These are phyloP conservation scores for Lampropteryx suffumata DNA, from an alignment of 2,888 invertebrate genomes.

Conservation along the genomic window DNA sequence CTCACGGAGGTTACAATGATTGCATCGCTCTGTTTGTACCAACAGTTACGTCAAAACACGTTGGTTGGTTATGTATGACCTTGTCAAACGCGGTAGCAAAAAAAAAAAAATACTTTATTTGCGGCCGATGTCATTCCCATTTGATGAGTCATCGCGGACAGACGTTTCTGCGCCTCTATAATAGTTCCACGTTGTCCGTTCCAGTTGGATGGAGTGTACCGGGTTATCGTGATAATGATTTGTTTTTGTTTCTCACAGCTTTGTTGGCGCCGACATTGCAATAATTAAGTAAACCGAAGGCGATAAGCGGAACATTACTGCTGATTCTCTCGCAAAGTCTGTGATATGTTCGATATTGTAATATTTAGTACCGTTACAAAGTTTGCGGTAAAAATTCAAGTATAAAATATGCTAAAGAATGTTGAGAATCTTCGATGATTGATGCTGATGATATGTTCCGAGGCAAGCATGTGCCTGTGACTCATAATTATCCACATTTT, in stretches of 20 bases:
- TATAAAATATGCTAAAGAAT: conserved; percentile 17
- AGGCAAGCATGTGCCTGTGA: conserved; percentile 21
- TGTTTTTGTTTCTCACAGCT: conserved; percentile 59
- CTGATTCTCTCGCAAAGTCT: conserved; percentile 24
- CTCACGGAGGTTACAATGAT: conserved; percentile 47
- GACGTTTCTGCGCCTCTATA: conserved; percentile 41
- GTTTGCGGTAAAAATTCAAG: conserved; percentile 15
- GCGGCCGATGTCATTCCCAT: conserved; percentile 53
- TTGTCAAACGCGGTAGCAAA: conserved; percentile 41
- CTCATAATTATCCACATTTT: conserved; percentile 27
- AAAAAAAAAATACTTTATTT: conserved; percentile 36
- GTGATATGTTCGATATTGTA: conserved; percentile 4
- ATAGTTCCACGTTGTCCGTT: conserved; percentile 32
- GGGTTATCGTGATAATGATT: conserved; percentile 63
- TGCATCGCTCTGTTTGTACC: conserved; percentile 45
- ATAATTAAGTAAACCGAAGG: conserved; percentile 41
- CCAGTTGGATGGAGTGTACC: conserved; percentile 43
- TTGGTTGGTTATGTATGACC: conserved; percentile 53
- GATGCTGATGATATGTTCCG: conserved; percentile 25
- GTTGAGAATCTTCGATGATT: conserved; percentile 27
- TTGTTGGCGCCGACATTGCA: conserved; percentile 44
- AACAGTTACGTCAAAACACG: conserved; percentile 50
- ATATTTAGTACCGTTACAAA: conserved; percentile 3
- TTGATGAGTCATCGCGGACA: conserved; percentile 57
- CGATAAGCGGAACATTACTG: conserved; percentile 33